Evolutionary conservation across 2,888 invertebrate genomes (phyloP).

Genomic region (Drosophila kambysellisi): DNA sequence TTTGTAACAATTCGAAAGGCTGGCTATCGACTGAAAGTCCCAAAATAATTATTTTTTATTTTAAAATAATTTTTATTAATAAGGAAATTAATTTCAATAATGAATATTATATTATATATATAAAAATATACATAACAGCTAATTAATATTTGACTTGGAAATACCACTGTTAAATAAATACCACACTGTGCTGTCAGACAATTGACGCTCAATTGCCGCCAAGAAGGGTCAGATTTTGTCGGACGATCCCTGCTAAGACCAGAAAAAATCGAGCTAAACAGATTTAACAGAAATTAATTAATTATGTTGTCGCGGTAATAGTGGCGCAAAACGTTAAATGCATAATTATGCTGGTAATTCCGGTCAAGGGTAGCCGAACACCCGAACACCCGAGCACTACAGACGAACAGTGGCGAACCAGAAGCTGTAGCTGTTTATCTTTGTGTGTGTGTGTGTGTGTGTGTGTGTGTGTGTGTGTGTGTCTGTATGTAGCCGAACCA

Average conservation of each 20-base stretch:
- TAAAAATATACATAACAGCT: neutral
- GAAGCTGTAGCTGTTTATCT: neutral
- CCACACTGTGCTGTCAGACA: neutral
- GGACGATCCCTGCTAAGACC: neutral
- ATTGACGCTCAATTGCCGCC: neutral
- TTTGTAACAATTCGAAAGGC: neutral
- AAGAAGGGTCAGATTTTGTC: neutral
- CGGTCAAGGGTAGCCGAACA: slow-evolving; percentile 42
- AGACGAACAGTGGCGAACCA: slow-evolving; percentile 10
- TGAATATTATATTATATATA: neutral
- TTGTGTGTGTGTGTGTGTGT: neutral
- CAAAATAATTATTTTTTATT: neutral
- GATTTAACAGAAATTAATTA: slow-evolving; percentile 72
- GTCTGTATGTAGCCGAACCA: neutral
- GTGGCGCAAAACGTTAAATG: slow-evolving; percentile 69
- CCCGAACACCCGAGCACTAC: slow-evolving; percentile 4
- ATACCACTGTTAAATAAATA: neutral
- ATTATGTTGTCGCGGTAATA: slow-evolving; percentile 73
- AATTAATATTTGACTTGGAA: neutral
- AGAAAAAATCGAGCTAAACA: slow-evolving; percentile 30
- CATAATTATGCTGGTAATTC: slow-evolving; percentile 78
- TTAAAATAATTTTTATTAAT: neutral
- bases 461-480: neutral
- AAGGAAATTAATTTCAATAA: neutral
- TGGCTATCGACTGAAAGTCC: too few species aligned